Evolutionary conservation across 2,113 vertebrate species (phyloP).

Genomic region (Mungos mungo): DNA sequence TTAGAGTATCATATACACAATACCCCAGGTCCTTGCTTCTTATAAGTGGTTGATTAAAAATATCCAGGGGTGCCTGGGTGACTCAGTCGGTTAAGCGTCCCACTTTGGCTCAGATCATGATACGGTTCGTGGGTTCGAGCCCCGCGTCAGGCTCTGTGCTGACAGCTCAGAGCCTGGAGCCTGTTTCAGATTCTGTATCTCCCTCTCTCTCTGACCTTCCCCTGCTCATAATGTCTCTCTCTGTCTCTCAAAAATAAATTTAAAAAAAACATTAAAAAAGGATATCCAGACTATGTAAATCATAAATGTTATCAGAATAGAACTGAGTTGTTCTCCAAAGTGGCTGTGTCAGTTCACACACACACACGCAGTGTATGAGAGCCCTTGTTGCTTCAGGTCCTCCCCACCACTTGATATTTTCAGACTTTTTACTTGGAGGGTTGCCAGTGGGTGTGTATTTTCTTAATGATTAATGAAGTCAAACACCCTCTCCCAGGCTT

Average conservation of each 20-base stretch:
- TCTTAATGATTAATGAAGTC: not conserved
- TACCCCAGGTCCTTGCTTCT: not conserved
- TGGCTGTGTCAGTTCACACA: not conserved
- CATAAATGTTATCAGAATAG: not conserved
- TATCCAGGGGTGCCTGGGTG: not conserved
- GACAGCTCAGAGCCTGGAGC: no score
- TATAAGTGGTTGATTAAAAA: not conserved
- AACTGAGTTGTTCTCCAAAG: not conserved
- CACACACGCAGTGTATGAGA: not conserved
- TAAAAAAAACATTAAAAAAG: no score
- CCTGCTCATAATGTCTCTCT: no score
- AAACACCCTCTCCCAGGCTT: not conserved
- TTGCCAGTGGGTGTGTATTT: not conserved
- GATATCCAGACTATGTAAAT: not conserved
- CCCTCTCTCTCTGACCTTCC: no score
- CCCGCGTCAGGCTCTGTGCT: no score
- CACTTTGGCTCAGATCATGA: no score
- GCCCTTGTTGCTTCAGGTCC: not conserved
- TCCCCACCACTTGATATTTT: not conserved
- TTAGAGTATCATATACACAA: not conserved
- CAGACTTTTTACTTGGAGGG: not conserved
- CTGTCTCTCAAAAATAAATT: no score
- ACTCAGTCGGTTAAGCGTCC: no score
- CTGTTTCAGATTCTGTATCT: no score
- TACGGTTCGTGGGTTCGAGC: no score